Evolutionary conservation across 2,888 invertebrate genomes (phyloP).

Genomic region (Empis livida): DNA sequence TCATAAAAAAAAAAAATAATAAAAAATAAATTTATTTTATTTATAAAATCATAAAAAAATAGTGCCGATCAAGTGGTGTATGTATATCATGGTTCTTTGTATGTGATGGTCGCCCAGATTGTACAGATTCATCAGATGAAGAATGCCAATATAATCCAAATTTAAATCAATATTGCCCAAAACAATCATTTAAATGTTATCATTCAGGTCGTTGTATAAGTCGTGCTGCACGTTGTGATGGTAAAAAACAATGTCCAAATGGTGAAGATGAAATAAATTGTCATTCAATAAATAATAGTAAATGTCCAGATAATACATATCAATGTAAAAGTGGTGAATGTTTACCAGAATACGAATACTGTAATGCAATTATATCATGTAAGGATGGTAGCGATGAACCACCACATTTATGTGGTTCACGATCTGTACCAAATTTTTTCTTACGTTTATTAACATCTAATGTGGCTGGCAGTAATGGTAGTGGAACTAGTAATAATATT

Average conservation of each 20-base stretch:
- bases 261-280: slow-evolving; percentile 65
- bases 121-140: slow-evolving; percentile 78
- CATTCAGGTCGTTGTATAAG: slow-evolving; percentile 61
- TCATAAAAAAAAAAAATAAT: too few relatives aligned
- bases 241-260: slow-evolving; percentile 59
- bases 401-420: slow-evolving; percentile 53
- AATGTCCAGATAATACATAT: slow-evolving; percentile 72
- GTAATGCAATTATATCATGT: slow-evolving; percentile 78
- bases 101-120: slow-evolving; percentile 69
- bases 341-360: slow-evolving; percentile 80
- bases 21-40: too few relatives aligned
- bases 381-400: slow-evolving; percentile 84
- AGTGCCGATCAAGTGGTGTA: slow-evolving; percentile 73
- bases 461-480: slow-evolving; percentile 18
- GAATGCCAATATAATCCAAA: slow-evolving; percentile 47
- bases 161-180: slow-evolving; percentile 44
- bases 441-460: slow-evolving; percentile 26
- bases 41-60: too few relatives aligned
- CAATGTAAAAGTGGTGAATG: slow-evolving; percentile 78
- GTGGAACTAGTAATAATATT: slow-evolving; percentile 4
- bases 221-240: slow-evolving; percentile 68
- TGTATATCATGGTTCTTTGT: slow-evolving; percentile 92
- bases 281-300: slow-evolving; percentile 41
- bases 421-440: slow-evolving; percentile 34
- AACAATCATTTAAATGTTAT: slow-evolving; percentile 58